phyloP scores from a whole-genome alignment of 2,888 invertebrate species.

The Theristus sp. region DNA sequence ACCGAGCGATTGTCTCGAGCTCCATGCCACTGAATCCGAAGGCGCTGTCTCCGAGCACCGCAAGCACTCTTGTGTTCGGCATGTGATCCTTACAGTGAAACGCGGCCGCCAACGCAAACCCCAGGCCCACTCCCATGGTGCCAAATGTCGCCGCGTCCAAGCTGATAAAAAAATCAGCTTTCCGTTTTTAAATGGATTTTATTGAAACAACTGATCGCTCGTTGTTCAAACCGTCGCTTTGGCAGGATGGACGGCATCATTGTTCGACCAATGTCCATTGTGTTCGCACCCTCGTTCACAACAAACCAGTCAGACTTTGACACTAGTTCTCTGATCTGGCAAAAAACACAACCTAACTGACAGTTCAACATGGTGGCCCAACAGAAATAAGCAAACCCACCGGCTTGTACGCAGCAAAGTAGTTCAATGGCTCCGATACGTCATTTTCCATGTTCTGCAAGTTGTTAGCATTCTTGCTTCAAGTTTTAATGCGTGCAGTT shows the following conservation, averaged over 20 bases:
- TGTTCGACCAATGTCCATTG: constrained; percentile 90
- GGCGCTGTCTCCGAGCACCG: constrained; percentile 89
- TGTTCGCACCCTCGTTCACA: constrained; percentile 91
- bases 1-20: constrained; percentile 74
- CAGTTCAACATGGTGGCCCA: no score
- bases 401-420: constrained; percentile 72
- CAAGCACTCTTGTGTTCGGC: constrained; percentile 53
- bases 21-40: constrained; percentile 98
- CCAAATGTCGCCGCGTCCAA: constrained; percentile 87
- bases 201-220: not conserved
- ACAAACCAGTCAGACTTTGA: constrained; percentile 41
- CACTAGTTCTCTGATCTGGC: constrained; percentile 19
- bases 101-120: constrained; percentile 44
- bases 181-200: no score
- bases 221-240: constrained; percentile 40
- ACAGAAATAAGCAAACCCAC: no score
- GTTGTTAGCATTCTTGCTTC: constrained; percentile 14
- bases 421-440: constrained; percentile 60
- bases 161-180: constrained; percentile 32
- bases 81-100: constrained; percentile 64
- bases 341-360: not conserved
- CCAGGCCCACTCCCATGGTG: constrained; percentile 48
- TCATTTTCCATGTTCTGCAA: constrained; percentile 48
- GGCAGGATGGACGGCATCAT: constrained; percentile 64
- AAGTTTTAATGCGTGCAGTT: no score